Evolutionary conservation across 2,797 vertebrate genomes (phyloP).

Genomic region (Gymnodraco acuticeps): DNA sequence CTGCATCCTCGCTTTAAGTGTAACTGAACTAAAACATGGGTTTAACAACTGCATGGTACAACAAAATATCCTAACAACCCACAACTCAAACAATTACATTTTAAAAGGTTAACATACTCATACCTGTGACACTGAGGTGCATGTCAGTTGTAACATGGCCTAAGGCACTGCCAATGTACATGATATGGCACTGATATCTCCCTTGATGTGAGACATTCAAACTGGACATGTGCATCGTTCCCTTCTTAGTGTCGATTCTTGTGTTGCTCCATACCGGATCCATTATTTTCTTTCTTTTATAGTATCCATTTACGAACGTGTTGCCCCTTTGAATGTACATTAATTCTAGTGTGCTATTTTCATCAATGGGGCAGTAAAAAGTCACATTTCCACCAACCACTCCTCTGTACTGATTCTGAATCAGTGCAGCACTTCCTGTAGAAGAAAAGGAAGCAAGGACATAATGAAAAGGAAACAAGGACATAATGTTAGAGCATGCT

Average conservation of each 20-base stretch:
- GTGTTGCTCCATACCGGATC: neutral
- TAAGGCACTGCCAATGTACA: rapidly evolving
- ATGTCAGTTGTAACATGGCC: rapidly evolving
- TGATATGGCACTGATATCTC: neutral
- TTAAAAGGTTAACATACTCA: neutral
- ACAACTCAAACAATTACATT: neutral
- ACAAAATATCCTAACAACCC: neutral
- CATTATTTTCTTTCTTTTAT: rapidly evolving
- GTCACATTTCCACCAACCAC: slow-evolving; percentile 57
- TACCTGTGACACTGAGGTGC: slow-evolving; percentile 65
- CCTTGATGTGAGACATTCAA: slow-evolving; percentile 48
- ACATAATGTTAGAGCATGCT: neutral
- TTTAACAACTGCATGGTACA: neutral
- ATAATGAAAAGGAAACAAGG: neutral
- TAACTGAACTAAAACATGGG: neutral
- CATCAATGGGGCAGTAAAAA: slow-evolving; percentile 9
- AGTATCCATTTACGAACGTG: slow-evolving; percentile 28
- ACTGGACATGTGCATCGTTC: slow-evolving; percentile 15
- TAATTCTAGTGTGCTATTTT: rapidly evolving
- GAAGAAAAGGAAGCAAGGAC: slow-evolving; percentile 2
- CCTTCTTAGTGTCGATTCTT: rapidly evolving
- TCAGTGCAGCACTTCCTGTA: neutral
- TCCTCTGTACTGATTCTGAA: neutral
- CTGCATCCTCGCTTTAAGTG: neutral
- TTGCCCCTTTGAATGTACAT: slow-evolving; percentile 25